These are phyloP conservation scores for Archegozetes longisetosus DNA, from an alignment of 1,140 invertebrate species.

Conservation along the genomic window DNA sequence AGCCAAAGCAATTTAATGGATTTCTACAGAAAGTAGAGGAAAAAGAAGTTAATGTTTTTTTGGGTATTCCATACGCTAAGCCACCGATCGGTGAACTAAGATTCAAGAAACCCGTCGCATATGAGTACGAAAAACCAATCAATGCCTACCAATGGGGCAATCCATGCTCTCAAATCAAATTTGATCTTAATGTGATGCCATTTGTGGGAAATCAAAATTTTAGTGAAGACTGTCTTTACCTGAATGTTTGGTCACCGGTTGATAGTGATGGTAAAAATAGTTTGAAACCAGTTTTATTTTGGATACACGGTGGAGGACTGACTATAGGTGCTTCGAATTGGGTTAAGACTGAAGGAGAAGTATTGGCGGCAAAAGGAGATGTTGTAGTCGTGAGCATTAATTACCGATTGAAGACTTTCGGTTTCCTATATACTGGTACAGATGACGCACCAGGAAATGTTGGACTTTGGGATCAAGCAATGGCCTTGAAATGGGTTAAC, in stretches of 20 bases:
- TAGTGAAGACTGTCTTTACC: no score
- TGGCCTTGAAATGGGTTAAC: no score
- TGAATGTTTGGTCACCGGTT: constrained; percentile 28
- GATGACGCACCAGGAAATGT: no score
- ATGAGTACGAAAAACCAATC: constrained; percentile 16
- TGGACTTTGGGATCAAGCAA: no score
- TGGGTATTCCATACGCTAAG: constrained; percentile 25
- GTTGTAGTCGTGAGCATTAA: constrained; percentile 38
- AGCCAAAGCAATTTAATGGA: no score
- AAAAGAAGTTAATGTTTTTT: constrained; percentile 50
- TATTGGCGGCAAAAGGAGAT: constrained; percentile 55
- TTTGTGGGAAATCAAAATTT: no score
- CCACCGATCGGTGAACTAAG: constrained; percentile 19
- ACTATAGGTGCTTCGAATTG: background rate
- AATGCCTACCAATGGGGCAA: background rate
- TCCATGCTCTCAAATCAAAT: background rate
- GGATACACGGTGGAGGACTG: constrained; percentile 16
- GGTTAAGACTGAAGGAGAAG: constrained; percentile 42
- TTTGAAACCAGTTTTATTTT: constrained; percentile 14
- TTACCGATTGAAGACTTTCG: constrained; percentile 27
- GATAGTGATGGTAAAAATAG: background rate
- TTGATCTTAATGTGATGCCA: no score
- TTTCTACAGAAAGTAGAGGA: no score
- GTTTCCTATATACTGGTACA: constrained; percentile 13
- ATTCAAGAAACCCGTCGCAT: constrained; percentile 14